A percentile compares a stretch with the other conserved stretches of the same genome.
These are phyloP conservation scores for Oscheius sp. DNA, from an alignment of 2,888 invertebrate genomes.

Conservation along the genomic window DNA sequence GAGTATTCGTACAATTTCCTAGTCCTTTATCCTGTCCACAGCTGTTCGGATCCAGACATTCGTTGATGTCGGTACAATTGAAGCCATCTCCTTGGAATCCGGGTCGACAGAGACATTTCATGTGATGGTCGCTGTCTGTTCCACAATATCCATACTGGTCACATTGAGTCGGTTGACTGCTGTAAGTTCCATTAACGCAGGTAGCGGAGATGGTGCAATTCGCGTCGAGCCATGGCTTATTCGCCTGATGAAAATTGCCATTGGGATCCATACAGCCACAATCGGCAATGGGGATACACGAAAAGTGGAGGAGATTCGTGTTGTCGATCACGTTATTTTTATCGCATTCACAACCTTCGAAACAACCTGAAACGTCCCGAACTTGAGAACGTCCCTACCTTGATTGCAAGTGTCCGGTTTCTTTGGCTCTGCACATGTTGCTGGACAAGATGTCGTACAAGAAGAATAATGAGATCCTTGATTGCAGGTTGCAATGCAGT, in stretches of 20 bases:
- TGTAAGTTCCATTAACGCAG: constrained; percentile 62
- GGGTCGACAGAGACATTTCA: constrained; percentile 49
- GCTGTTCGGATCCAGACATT: constrained; percentile 65
- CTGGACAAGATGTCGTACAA: constrained; percentile 61
- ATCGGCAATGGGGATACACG: constrained; percentile 27
- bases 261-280: constrained; percentile 58
- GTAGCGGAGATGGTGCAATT: constrained; percentile 57
- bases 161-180: constrained; percentile 50
- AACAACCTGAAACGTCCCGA: constrained; percentile 42
- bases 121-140: constrained; percentile 29
- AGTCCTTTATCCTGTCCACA: constrained; percentile 73
- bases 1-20: constrained; percentile 83
- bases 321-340: constrained; percentile 57
- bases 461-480: constrained; percentile 47
- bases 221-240: constrained; percentile 53
- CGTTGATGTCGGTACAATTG: constrained; percentile 61
- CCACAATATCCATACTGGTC: constrained; percentile 49
- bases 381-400: background rate
- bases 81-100: constrained; percentile 57
- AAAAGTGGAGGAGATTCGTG: background rate
- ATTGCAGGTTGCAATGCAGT: constrained; percentile 52
- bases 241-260: constrained; percentile 47
- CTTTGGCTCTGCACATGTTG: constrained; percentile 53
- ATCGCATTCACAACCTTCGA: constrained; percentile 69
- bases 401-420: constrained; percentile 37